Percentiles rank a stretch among this genome's conserved stretches.
These are phyloP conservation scores for Agapornis roseicollis DNA, from an alignment of 2,113 vertebrate species.

Conservation along the genomic window DNA sequence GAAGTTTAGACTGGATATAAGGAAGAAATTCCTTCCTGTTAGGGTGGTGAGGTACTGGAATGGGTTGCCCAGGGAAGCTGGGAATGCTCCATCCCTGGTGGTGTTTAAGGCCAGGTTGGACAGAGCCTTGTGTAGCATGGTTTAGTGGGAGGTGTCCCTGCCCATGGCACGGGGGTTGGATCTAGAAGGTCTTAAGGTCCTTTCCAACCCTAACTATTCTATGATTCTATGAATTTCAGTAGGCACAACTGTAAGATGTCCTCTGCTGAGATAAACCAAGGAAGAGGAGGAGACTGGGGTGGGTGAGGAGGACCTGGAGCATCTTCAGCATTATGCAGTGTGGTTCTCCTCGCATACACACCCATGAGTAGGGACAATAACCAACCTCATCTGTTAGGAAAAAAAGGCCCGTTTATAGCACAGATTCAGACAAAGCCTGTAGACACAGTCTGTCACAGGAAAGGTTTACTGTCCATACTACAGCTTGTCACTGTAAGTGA, in stretches of 20 bases:
- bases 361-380: background rate
- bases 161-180: background rate
- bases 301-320: background rate
- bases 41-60: too few species aligned
- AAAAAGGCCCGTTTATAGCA: background rate
- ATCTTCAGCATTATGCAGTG: background rate
- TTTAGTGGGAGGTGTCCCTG: too few species aligned
- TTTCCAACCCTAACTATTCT: background rate
- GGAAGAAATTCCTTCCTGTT: too few species aligned
- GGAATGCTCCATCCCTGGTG: too few species aligned
- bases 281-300: background rate
- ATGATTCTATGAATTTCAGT: background rate
- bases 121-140: too few species aligned
- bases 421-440: background rate
- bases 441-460: background rate
- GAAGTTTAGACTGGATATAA: too few species aligned
- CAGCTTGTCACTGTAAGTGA: background rate
- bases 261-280: background rate
- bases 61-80: too few species aligned
- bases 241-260: too few species aligned
- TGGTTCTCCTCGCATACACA: background rate
- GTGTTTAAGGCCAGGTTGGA: too few species aligned
- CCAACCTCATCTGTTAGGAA: background rate
- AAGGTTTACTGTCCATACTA: background rate
- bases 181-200: background rate